These are phyloP conservation scores for Lanius collurio DNA, from an alignment of 2,113 vertebrate genomes.

Conservation along the genomic window DNA sequence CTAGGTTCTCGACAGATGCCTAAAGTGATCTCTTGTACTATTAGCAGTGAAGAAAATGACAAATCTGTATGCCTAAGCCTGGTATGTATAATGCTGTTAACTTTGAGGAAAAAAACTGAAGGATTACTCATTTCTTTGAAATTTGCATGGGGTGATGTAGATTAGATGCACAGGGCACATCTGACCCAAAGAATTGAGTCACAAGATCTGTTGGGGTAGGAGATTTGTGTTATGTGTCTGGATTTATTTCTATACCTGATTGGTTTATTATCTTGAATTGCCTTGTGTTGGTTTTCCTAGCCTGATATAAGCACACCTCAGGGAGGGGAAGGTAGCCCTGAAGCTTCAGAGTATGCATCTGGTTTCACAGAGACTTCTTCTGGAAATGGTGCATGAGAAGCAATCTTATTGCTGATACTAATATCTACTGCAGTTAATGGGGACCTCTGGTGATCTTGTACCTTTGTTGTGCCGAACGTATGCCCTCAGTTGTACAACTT, in stretches of 20 bases:
- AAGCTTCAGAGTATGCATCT: neutral
- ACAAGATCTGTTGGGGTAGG: neutral
- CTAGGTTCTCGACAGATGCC: neutral
- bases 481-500: neutral
- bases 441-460: neutral
- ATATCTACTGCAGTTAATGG: neutral
- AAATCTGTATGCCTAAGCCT: neutral
- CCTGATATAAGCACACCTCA: neutral
- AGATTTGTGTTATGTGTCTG: neutral
- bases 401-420: neutral
- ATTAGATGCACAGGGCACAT: neutral
- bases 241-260: neutral
- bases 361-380: neutral
- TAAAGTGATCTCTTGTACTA: neutral
- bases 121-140: fast-evolving
- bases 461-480: fast-evolving
- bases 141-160: neutral
- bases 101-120: neutral
- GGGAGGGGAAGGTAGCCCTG: fast-evolving
- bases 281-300: neutral
- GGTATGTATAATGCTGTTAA: neutral
- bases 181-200: neutral
- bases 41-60: neutral
- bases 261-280: neutral
- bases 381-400: neutral